Evolutionary conservation across 92 coral and sea anemone species (phyloP), one percentile per base, ranked within the genome.

Genomic region (Umimayanthus kanabou): DNA sequence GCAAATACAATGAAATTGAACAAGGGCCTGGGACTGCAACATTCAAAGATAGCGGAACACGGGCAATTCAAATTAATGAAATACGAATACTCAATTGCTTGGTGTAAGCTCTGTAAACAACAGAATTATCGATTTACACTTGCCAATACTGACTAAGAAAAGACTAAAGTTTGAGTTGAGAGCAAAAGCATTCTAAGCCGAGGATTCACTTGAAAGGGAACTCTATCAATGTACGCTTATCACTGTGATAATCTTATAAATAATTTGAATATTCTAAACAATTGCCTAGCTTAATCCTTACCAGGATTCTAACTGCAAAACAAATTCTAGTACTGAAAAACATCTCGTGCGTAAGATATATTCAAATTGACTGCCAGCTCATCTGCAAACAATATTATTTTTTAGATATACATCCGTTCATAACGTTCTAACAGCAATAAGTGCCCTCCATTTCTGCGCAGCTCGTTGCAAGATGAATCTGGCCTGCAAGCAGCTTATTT

Each of bases 211-310:
- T 33, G 37, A 22, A 69, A 69, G 73, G 30, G 73, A 22, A 4
- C 30, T 71, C 76, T 71, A 28, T 71, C 76, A 71, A 2, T 28
- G 18, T 71, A 9, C 76, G 73, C 73, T 67, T 67, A 67, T 10
- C 73, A 71, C 39, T 71, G 76, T 25, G 76, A 71, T 71, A 71
- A 71, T 71, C 76, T 25, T 71, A 71, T 71, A 71, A 71, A 71
- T 71, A 71, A 28, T 71, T 71, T 28, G 76, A 71, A 71, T 29
- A 71, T 71, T 71, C 76, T 71, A 5, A 71, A 26, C 39, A 71
- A 71, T 8, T 71, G 40, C 76, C 76, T 71, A 9, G 39, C 22
- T 71, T 2, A 28, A 28, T 71, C 76, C 39, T 71, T 71, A 28
- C 76, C 76, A 71, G 76, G 76, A 9, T 71, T 71, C 39, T 71